Base-by-base conservation (phyloP, 2,797 vertebrate species). In the Enteromius treurensis region DNA sequence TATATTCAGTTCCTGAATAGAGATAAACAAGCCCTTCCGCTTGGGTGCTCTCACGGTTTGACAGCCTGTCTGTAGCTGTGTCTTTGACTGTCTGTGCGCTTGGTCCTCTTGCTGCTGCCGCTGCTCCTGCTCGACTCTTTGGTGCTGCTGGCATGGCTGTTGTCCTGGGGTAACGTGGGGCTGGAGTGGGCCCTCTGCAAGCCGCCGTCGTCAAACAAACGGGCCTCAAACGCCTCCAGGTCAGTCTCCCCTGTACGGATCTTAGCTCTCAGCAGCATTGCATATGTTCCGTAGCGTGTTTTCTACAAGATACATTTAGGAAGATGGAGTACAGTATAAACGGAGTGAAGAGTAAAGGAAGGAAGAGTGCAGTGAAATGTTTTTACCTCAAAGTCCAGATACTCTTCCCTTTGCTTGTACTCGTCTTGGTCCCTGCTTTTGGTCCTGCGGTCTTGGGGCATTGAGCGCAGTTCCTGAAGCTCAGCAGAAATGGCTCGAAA, bases 341-440 rank as follows among this genome's bases (percentile, higher is more conserved):
- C 7, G 6, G 29, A 65, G 29, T 9, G 15, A 64, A 17, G 62
- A 34, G 62, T 64, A 15, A 34, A 32, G 29, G 29, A 34, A 65
- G 11, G 3, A 23, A n/a, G 9, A 6, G 11, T 0, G n/a, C 1
- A 60, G 8, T 58, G 1, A 42, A 42, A 42, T 58, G 53, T 51
- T 60, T 81, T 93, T 88, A 99, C 98, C 96, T 99, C 98, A 78
- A 99, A 99, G 88, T 98, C 96, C 92, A 99, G 92, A 81, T 98
- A 99, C 85, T 98, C 97, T 84, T 96, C 95, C 32, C 97, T 95
- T 84, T 96, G 96, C 84, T 96, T 96, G 86, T 95, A 93, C 83
- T 99, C 98, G 67, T 99, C 98, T 0, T 96, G 93, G 88, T 99
- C 98, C 49, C 96, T 97, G 88, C 96, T 96, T 87, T 97, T 97